phyloP scores from a whole-genome alignment of 2,113 vertebrate genomes.

The Bungarus multicinctus region DNA sequence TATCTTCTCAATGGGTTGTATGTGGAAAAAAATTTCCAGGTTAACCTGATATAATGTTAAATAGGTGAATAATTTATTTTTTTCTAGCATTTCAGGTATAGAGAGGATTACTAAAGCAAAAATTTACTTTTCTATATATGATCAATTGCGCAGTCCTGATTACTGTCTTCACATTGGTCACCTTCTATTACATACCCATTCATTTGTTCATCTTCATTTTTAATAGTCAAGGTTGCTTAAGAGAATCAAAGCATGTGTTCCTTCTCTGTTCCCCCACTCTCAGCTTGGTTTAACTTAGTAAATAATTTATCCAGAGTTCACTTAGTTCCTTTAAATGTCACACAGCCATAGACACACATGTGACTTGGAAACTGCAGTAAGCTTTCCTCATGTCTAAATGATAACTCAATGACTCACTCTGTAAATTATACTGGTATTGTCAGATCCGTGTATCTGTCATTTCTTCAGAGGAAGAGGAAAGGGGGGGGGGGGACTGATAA shows the following conservation, averaged over 20 bases:
- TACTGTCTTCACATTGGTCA: conserved; percentile 6
- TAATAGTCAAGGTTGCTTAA: conserved; percentile 65
- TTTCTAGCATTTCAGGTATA: conserved; percentile 3
- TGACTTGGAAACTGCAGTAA: conserved; percentile 65
- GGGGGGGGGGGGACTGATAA: too few relatives aligned
- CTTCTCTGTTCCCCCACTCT: conserved; percentile 32
- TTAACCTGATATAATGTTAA: not conserved
- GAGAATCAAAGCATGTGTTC: conserved; percentile 48
- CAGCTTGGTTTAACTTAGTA: conserved; percentile 44
- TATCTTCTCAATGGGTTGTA: not conserved
- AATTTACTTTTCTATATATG: conserved; percentile 19
- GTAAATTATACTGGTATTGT: conserved; percentile 35
- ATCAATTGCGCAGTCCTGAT: conserved; percentile 9
- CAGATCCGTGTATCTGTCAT: too few relatives aligned
- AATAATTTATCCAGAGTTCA: conserved; percentile 70
- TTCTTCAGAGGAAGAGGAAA: too few relatives aligned
- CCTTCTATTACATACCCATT: conserved; percentile 50
- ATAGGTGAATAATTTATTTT: not conserved
- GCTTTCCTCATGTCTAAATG: conserved; percentile 55
- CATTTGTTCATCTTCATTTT: conserved; percentile 64
- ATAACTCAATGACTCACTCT: conserved; percentile 69
- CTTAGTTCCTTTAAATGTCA: conserved; percentile 75
- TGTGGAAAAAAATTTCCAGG: not conserved
- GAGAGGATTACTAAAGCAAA: not conserved
- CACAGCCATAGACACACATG: conserved; percentile 58